Base-by-base conservation (phyloP, 2,888 invertebrate genomes). In the Thymelicus acteon region DNA sequence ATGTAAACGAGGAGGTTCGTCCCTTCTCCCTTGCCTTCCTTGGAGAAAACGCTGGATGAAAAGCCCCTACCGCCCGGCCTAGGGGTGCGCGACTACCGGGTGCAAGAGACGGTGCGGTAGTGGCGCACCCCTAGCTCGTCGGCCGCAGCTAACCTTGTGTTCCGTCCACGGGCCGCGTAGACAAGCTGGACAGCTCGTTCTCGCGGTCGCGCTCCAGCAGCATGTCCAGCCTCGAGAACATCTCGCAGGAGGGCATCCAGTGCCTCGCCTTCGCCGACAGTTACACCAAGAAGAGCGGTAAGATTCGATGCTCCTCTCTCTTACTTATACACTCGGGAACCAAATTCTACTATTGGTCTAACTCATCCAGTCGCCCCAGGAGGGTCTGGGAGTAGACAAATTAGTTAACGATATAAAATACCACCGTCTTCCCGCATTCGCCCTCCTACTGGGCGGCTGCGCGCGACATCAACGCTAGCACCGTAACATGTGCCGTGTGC, bases 181-280 rank as follows among this genome's bases (percentile, higher is more conserved):
- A 99, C 95, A 98, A 98, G 95, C 95, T 98, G 95, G 99, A 99
- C 95, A 98, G 97, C 92, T 97, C 98, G 82, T 99, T 99, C 95
- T 98, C 98, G 83, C 96, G 99, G 89, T 99, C 99, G 79, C 96
- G 99, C 85, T 98, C 98, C 90, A 98, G 98, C 91, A 98, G 98
- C 92, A 98, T 98, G 97, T 98, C 98, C 85, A 99, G 98, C 92
- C 95, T 99, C 87, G 99, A 99, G 94, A 98, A 98, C 95, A 98
- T 99, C 94, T 97, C 97, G 85, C 97, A 97, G 82, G 99, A 99
- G 95, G 97, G 98, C 88, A 97, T 99, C 85, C 98, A 98, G 95
- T 98, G 98, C 95, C 96, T 99, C 92, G 97, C 97, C 80, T 99
- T 99, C 94, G 98, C 98, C 80, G 99, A 99, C 94, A 98, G 98